A percentile compares a stretch with the other conserved stretches of the same genome.
These are phyloP conservation scores for Cordylochernes scorpioides DNA, from an alignment of 2,888 invertebrate species.

Conservation along the genomic window DNA sequence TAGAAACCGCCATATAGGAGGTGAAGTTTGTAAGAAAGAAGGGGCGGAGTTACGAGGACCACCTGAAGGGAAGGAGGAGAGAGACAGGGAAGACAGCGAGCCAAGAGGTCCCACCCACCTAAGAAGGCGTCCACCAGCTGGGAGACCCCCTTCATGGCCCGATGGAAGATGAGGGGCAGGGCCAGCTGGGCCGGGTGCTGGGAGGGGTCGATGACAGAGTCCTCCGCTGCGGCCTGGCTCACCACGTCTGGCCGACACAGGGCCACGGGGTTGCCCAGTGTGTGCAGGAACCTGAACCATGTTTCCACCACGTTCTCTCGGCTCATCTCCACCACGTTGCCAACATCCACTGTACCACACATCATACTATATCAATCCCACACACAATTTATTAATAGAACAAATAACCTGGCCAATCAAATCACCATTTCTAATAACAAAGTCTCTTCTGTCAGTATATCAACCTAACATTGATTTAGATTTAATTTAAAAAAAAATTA, in stretches of 20 bases:
- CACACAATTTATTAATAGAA: too few relatives aligned
- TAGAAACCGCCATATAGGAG: too few relatives aligned
- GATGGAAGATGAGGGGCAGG: constrained; percentile 64
- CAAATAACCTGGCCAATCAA: too few relatives aligned
- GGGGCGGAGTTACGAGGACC: too few relatives aligned
- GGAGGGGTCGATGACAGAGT: constrained; percentile 54
- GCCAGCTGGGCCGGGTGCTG: constrained; percentile 56
- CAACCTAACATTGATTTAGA: too few relatives aligned
- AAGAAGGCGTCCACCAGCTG: constrained; percentile 82
- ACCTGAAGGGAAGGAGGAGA: not conserved
- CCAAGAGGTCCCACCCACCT: constrained; percentile 30
- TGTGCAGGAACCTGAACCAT: constrained; percentile 81
- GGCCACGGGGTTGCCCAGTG: constrained; percentile 78
- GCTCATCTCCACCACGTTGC: constrained; percentile 54
- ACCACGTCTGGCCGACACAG: constrained; percentile 56
- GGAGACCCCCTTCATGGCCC: constrained; percentile 74
- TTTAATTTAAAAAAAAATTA: too few relatives aligned
- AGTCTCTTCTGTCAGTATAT: too few relatives aligned
- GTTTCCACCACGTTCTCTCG: constrained; percentile 65
- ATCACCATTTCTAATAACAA: too few relatives aligned
- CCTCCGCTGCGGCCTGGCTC: constrained; percentile 41
- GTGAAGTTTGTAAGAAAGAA: too few relatives aligned
- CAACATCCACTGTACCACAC: too few relatives aligned
- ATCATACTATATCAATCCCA: too few relatives aligned
- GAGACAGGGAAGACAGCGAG: not conserved